Base-by-base conservation (phyloP, 2,797 vertebrate genomes). In the Chlorospingus semifuscus region DNA sequence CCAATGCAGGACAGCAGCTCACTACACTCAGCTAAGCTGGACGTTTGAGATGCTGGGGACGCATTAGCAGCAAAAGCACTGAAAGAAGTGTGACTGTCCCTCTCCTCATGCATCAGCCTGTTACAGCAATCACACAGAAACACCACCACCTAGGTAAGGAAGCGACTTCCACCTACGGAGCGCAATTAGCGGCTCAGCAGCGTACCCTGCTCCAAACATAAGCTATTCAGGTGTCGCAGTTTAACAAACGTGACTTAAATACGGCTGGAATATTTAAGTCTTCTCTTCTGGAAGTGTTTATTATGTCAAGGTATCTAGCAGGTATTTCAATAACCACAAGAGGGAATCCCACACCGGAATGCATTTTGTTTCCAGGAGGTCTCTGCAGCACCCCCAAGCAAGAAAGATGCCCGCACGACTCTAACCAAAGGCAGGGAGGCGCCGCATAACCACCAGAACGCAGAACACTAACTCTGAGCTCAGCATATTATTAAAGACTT, bases 391-490 rank as follows among this genome's bases (percentile, higher is more conserved):
- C 12, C 72, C 79, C 76, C 84, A 78, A 83, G 41, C 55, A 83
- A 88, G 90, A 89, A 29, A 53, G 78, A 94, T 69, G 83, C 93
- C 95, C 69, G 7, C 65, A 81, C 12, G 81, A 90, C 65, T 79
- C 91, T 92, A 94, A 78, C 12, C 77, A 63, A 86, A 90, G 59
- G 50, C 32, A 85, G 49, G 90, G 77, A 95, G 57, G 85, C 22
- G 10, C 55, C 84, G 41, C 83, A 82, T 23, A n/a, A 94, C n/a
- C 96, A 97, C 93, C 89, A 96, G 89, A 95, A 96, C 94, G 89
- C 69, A 72, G 92, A 92, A n/a, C n/a, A 16, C 84, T 90, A 95
- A 90, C 61, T 93, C 95, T 90, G 96, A 97, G 71, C 93, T 92
- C 94, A 95, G 93, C 57, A 84, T 89, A 70, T 50, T 63, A 82